Conservation (phyloP, 2,888 invertebrate species). For the Eudemis profundana region DNA sequence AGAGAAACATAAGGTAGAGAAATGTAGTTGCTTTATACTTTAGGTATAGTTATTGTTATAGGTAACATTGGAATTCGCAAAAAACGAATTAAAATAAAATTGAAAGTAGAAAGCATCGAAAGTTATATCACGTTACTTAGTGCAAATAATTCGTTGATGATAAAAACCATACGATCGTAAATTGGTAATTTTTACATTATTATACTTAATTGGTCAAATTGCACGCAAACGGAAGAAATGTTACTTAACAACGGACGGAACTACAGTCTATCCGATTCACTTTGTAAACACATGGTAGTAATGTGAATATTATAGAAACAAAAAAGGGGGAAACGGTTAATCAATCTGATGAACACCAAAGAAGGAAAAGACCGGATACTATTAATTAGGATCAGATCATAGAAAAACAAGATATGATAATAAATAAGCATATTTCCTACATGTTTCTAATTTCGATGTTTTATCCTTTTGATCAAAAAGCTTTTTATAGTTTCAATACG, state of each 20-base stretch:
- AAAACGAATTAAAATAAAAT: neutral
- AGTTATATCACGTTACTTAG: slow-evolving; percentile 10
- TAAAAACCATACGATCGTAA: slow-evolving; percentile 1
- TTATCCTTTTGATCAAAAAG: too few relatives aligned
- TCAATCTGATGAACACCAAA: too few relatives aligned
- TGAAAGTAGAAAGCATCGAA: slow-evolving; percentile 14
- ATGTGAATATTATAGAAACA: neutral
- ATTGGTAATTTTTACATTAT: slow-evolving; percentile 21
- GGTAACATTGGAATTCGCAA: neutral
- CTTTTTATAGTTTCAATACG: too few relatives aligned
- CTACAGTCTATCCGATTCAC: neutral
- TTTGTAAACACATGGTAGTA: neutral
- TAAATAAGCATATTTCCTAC: too few relatives aligned
- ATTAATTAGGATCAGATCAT: too few relatives aligned
- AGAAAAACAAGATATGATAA: too few relatives aligned
- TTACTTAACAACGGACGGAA: slow-evolving; percentile 15
- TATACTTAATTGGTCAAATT: slow-evolving; percentile 19
- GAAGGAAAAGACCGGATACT: too few relatives aligned
- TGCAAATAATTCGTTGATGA: neutral
- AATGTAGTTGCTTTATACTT: too few relatives aligned
- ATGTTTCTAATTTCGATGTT: too few relatives aligned
- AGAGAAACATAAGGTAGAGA: too few relatives aligned
- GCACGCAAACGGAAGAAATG: slow-evolving; percentile 30
- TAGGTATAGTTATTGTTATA: neutral
- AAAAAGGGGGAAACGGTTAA: neutral